Conservation (phyloP, 2,113 vertebrate genomes). For the Hyaena hyaena region DNA sequence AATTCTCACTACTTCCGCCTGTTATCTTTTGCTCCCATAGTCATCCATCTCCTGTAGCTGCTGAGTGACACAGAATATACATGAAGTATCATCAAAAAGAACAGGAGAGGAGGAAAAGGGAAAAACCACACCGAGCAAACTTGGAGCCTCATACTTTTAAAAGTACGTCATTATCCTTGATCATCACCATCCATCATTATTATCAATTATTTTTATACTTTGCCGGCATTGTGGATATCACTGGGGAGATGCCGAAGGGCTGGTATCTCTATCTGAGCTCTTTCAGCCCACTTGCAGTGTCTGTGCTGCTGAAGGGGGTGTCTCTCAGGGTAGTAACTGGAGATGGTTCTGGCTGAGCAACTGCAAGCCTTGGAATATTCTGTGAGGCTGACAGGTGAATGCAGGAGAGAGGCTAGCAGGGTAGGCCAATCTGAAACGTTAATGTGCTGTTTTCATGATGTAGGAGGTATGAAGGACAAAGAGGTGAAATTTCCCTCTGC, state of each 20-base stretch:
- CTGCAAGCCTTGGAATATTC: not conserved
- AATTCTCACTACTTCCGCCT: constrained; percentile 52
- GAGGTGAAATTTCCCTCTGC: not conserved
- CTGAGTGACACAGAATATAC: constrained; percentile 66
- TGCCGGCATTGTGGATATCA: not conserved
- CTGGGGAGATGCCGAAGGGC: not conserved
- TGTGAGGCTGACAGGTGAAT: not conserved
- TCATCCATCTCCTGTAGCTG: constrained; percentile 71
- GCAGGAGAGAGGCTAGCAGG: not conserved
- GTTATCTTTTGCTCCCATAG: constrained; percentile 63
- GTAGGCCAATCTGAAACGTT: not conserved
- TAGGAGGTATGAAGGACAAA: not conserved
- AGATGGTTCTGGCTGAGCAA: not conserved
- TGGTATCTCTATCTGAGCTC: not conserved
- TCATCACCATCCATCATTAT: not conserved
- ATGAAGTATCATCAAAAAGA: constrained; percentile 26
- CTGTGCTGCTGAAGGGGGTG: not conserved
- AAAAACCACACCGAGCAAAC: not conserved
- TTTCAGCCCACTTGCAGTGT: not conserved
- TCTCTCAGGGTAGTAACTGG: not conserved
- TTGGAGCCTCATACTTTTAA: not conserved
- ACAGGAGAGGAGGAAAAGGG: constrained; percentile 3
- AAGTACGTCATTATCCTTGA: not conserved
- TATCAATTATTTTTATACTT: not conserved
- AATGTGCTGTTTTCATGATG: not conserved